Base-by-base conservation (phyloP, 2,113 vertebrate genomes). In the Sebastes fasciatus region DNA sequence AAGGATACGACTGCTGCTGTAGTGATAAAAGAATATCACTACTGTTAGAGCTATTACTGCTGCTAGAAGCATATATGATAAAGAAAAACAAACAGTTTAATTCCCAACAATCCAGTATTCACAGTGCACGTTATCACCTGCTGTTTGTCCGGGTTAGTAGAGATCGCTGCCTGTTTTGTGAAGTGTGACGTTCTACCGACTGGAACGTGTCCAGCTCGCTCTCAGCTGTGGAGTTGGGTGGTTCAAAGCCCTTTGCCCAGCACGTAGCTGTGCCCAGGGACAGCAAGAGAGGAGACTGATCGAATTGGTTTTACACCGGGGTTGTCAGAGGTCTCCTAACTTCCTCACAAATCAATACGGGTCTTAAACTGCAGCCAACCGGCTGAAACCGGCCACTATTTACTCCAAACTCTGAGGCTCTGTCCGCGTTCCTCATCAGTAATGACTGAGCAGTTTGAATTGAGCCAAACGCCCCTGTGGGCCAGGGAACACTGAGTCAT, bases 311-410 rank as follows among this genome's bases (percentile, higher is more conserved):
- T 87, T 77, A 90, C 86, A 62, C 73, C 2, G 63, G 80, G 84
- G 79, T 74, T 89, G 85, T 86, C 80, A 87, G 77, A 86, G 88
- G 77, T 84, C 86, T 91, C 74, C 86, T 87, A 82, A 89, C 88
- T 88, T 91, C 82, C 85, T 75, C 70, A 46, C 86, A 86, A 90
- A 95, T 95, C 93, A 84, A 95, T 95, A 92, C 4, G 14, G 26
- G 87, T 72, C 86, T 91, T 77, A 90, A 88, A 92, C 88, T 83
- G 84, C 85, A 89, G 77, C 89, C 92, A 82, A 72, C 88, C 80
- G 82, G 86, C 85, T 91, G 88, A 68, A 93, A 93, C 89, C 76
- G 86, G 89, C 83, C 86, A 67, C 88, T 61, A 58, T 88, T 89
- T 91, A 84, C 88, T 85, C 79, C 63, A 62, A 62, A 79, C 77